phyloP scores from a whole-genome alignment of 2,888 invertebrate species.

The Sycophila texana region DNA sequence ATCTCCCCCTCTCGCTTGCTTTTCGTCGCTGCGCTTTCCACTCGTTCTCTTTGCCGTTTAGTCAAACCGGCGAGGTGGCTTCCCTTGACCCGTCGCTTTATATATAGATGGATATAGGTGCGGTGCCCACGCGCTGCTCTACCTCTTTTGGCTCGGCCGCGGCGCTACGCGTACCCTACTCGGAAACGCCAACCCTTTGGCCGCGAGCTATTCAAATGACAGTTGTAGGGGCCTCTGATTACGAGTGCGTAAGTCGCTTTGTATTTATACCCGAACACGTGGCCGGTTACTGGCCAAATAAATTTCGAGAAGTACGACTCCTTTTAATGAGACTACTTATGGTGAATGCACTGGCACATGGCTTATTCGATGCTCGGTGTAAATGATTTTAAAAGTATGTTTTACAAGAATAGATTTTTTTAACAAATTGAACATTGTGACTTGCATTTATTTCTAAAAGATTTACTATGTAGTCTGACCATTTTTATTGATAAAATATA shows the following conservation, averaged over 20 bases:
- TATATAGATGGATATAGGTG: slow-evolving; percentile 7
- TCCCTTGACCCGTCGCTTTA: slow-evolving; percentile 51
- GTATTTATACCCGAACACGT: not conserved
- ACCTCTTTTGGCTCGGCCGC: not conserved
- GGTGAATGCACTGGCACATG: too few species aligned
- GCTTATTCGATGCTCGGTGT: too few species aligned
- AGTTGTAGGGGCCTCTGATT: slow-evolving; percentile 38
- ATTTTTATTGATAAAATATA: too few species aligned
- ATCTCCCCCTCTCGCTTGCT: slow-evolving; percentile 9
- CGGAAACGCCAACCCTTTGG: slow-evolving; percentile 13
- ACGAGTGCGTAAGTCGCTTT: not conserved
- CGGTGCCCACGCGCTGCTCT: too few species aligned
- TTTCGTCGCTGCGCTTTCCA: slow-evolving; percentile 19
- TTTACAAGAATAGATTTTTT: too few species aligned
- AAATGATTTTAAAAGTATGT: too few species aligned
- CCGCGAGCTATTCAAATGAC: slow-evolving; percentile 20
- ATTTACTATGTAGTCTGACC: too few species aligned
- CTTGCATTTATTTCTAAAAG: too few species aligned
- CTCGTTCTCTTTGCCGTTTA: slow-evolving; percentile 27
- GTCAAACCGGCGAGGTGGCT: slow-evolving; percentile 11
- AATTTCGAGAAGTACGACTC: too few species aligned
- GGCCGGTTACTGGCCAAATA: not conserved
- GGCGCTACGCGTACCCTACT: not conserved
- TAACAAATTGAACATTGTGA: too few species aligned
- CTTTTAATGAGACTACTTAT: too few species aligned